Conservation (phyloP, 2,113 vertebrate genomes). For the pig (Sus scrofa) region DNA sequence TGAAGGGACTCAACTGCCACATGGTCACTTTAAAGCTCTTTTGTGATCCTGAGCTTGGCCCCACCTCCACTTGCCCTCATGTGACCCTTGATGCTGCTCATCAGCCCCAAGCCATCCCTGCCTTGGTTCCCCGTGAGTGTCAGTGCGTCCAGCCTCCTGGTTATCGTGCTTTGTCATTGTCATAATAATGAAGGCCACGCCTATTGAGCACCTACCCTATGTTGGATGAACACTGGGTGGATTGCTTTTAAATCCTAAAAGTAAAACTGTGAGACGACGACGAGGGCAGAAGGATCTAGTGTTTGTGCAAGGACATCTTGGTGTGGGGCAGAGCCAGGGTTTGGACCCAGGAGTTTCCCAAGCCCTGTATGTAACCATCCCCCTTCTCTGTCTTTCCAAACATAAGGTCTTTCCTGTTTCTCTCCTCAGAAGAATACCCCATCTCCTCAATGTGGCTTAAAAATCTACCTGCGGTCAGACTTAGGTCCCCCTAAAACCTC, state of each 20-base stretch:
- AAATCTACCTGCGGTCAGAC: background rate
- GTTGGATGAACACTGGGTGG: background rate
- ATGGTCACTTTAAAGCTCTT: background rate
- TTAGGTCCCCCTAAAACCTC: background rate
- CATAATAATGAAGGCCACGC: background rate
- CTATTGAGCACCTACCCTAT: background rate
- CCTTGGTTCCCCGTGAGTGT: fast-evolving
- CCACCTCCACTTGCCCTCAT: background rate
- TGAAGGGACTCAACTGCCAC: background rate
- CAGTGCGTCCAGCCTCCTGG: background rate
- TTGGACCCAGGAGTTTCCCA: too few relatives aligned
- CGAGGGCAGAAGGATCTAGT: background rate
- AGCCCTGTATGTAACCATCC: fast-evolving
- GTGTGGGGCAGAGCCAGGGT: background rate
- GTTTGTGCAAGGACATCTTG: background rate
- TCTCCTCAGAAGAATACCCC: background rate
- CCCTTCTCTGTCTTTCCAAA: background rate
- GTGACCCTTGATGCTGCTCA: background rate
- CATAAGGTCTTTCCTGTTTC: background rate
- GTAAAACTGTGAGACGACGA: background rate
- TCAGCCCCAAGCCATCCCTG: fast-evolving
- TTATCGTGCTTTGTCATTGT: too few relatives aligned
- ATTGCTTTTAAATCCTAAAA: background rate
- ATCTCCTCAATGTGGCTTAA: background rate
- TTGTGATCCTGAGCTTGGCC: background rate